Base-by-base conservation (phyloP, 1,140 invertebrate species). In the Maniola jurtina region DNA sequence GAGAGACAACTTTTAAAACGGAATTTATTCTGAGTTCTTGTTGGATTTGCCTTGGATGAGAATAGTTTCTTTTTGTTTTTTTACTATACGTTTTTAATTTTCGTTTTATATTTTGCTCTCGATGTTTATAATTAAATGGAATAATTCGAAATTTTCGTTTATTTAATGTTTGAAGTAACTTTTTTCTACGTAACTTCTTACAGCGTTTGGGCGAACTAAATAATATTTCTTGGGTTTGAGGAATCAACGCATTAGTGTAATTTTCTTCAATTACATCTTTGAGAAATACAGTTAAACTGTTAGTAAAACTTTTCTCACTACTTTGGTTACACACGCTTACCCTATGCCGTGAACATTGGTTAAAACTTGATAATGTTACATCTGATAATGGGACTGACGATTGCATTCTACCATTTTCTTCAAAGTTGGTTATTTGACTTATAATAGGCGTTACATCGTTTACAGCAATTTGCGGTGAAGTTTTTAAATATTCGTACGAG, bases 91-190 rank as follows among this genome's bases (percentile, higher is more conserved):
- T 72, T 42, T 68, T 60, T 48, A 80, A 48, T 25, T 72, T 73
- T 66, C 60, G 73, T 13, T 48, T 55, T 2, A 72, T 62, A 47
- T 40, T 62, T 60, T 69, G 63, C 64, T 70, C 71, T 13, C 52
- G 42, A 54, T 69, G 61, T 66, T 73, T 71, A 61, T 70, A 69
- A 68, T 79, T 81, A 9, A 75, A 59, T 11, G 68, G 54, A 33
- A 66, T n/a, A 45, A 55, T 61, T 13, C n/a, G 42, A 0, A 25
- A 15, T 50, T 58, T 64, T 64, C 42, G 15, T 33, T 25, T 59
- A 6, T 14, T 14, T 8, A 45, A 13, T 47, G 57, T n/a, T 40
- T 6, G 45, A 25, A 11, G 25, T 38, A 15, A 61, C 34, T 48
- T 8, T 36, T 47, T 60, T 60, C 58, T n/a, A 5, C 25, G 25